A percentile compares a stretch with the other conserved stretches of the same genome.
These are phyloP conservation scores for Triops cancriformis DNA, from an alignment of 1,140 invertebrate species.

Conservation along the genomic window DNA sequence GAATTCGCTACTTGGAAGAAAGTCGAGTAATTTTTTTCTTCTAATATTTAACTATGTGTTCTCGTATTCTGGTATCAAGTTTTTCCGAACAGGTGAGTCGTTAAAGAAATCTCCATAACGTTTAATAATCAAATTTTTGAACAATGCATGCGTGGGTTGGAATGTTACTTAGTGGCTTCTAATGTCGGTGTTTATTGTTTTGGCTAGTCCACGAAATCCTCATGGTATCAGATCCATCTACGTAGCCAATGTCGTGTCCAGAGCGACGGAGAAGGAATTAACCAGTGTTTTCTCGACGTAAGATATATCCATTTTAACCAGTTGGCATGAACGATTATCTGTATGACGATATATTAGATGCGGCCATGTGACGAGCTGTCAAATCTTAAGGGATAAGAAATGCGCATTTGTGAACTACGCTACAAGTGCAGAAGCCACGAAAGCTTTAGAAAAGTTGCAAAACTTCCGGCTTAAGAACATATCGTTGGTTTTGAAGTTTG, in stretches of 20 bases:
- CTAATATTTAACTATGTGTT: background rate
- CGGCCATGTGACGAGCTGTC: background rate
- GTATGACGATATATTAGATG: background rate
- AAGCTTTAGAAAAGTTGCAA: background rate
- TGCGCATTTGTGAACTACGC: background rate
- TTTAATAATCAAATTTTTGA: no score
- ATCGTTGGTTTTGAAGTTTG: background rate
- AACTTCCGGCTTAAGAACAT: background rate
- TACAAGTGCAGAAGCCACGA: background rate
- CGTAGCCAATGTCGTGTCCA: background rate
- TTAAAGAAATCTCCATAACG: no score
- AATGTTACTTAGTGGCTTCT: no score
- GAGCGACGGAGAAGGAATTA: background rate
- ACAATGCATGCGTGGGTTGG: no score
- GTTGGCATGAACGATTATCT: background rate
- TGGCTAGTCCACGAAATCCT: background rate
- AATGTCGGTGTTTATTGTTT: no score
- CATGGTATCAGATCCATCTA: background rate
- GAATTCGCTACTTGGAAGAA: background rate
- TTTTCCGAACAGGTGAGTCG: background rate
- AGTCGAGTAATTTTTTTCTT: background rate
- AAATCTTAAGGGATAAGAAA: background rate
- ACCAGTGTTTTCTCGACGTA: background rate
- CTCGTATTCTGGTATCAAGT: background rate
- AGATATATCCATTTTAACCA: background rate